These are phyloP conservation scores for Ginglymostoma cirratum DNA, from an alignment of 2,113 vertebrate genomes.

Conservation along the genomic window DNA sequence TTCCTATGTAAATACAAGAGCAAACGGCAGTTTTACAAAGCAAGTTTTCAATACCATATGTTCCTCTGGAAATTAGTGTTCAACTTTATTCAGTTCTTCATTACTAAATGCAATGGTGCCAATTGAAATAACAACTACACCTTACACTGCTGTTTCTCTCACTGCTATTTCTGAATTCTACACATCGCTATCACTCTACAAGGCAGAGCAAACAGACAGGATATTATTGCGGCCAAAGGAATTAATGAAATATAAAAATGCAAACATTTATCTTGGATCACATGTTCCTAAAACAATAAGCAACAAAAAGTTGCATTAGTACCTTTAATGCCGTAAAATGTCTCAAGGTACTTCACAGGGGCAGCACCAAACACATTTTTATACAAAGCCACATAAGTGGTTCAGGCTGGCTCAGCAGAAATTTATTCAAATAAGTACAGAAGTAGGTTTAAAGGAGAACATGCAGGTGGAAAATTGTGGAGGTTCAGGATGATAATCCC, in stretches of 20 bases:
- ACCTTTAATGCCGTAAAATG: not conserved
- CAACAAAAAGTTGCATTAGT: not conserved
- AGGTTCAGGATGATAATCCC: not conserved
- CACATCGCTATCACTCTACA: not conserved
- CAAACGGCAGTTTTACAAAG: not conserved
- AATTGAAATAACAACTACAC: not conserved
- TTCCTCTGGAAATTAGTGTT: not conserved
- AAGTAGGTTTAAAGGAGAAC: not conserved
- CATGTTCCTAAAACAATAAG: not conserved
- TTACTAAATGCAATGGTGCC: not conserved
- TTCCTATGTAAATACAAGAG: slow-evolving; percentile 52
- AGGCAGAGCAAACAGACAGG: not conserved
- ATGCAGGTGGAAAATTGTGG: not conserved
- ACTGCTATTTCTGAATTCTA: not conserved
- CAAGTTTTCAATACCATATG: not conserved
- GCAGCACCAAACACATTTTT: not conserved
- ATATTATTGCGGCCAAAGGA: not conserved
- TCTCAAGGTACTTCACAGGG: not conserved
- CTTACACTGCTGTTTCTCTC: not conserved
- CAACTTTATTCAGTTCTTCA: not conserved
- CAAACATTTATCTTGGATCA: not conserved
- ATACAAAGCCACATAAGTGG: not conserved
- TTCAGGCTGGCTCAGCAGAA: not conserved
- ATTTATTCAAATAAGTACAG: not conserved
- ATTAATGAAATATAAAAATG: not conserved